These are phyloP conservation scores for Acanthurus leucopareius DNA, from an alignment of 2,797 vertebrate genomes.

Conservation along the genomic window DNA sequence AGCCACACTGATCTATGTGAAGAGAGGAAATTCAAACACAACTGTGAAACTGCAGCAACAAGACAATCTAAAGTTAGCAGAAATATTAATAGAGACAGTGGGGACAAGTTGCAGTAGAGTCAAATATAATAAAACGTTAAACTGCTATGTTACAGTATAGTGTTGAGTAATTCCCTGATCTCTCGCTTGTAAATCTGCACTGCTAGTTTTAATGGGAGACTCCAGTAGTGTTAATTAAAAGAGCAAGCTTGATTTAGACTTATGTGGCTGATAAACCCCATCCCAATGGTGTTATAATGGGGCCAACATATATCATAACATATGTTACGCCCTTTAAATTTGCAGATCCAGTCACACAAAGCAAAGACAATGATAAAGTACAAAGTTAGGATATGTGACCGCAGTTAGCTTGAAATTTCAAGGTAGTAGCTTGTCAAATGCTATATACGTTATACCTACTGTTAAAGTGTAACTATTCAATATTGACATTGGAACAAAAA, in stretches of 20 bases:
- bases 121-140: neutral
- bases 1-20: conserved; percentile 44
- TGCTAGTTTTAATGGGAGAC: neutral
- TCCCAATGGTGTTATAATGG: neutral
- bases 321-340: neutral
- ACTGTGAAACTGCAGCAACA: conserved; percentile 15
- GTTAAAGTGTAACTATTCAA: neutral
- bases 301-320: neutral
- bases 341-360: conserved; percentile 9
- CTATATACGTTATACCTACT: neutral
- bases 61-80: conserved; percentile 1
- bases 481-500: conserved; percentile 5
- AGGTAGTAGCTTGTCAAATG: neutral
- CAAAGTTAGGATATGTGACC: neutral
- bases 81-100: neutral
- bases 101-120: neutral
- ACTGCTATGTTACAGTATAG: neutral
- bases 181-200: neutral
- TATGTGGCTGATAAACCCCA: conserved; percentile 1
- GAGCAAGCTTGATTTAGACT: neutral
- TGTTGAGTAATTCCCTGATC: neutral
- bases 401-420: neutral
- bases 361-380: neutral
- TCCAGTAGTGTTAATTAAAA: neutral
- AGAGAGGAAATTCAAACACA: conserved; percentile 23